Base-by-base conservation (phyloP, 2,113 vertebrate genomes). In the Mystacornis crossleyi region DNA sequence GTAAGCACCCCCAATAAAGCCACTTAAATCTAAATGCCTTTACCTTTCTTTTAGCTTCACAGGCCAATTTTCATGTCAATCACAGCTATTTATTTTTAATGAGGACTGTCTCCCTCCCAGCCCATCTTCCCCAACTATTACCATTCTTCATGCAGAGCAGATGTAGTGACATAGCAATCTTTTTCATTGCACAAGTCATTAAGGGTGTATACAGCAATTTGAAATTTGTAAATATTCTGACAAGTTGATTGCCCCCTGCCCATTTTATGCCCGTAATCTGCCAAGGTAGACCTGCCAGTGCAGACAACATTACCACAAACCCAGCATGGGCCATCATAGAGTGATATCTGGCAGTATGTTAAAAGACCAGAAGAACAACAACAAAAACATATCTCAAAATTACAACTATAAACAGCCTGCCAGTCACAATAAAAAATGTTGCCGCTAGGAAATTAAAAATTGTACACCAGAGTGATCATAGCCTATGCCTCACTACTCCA, bases 181-280 rank as follows among this genome's bases (percentile, higher is more conserved):
- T 74, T 85, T 86, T 65, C 47, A 28, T 55, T 75, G 61, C 60
- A 67, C 45, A 79, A 79, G 38, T 91, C 84, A 84, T 93, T 90
- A 96, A 91, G 34, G 5, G 14, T 91, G 65, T 50, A 83, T 55
- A 81, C 43, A 91, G 62, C 79, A 93, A 90, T 92, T 77, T 80
- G 48, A 89, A 90, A 92, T 95, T 71, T 79, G 53, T 86, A 95
- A 95, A 95, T 95, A 95, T 90, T 90, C 86, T 96, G 93, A 94
- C 86, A 90, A 92, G 67, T 88, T 95, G 89, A 85, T 96, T 96
- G 83, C 55, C 81, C 47, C 86, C 83, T 96, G 78, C 67, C 91
- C 80, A 61, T 86, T 93, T 96, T 66, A 91, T 85, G 74, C 48
- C 60, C 71, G 34, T 84, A 79, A 94, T 88, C 67, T 95, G 57